These are phyloP conservation scores for Rhamnusium bicolor DNA, from an alignment of 2,888 invertebrate genomes.

Conservation along the genomic window DNA sequence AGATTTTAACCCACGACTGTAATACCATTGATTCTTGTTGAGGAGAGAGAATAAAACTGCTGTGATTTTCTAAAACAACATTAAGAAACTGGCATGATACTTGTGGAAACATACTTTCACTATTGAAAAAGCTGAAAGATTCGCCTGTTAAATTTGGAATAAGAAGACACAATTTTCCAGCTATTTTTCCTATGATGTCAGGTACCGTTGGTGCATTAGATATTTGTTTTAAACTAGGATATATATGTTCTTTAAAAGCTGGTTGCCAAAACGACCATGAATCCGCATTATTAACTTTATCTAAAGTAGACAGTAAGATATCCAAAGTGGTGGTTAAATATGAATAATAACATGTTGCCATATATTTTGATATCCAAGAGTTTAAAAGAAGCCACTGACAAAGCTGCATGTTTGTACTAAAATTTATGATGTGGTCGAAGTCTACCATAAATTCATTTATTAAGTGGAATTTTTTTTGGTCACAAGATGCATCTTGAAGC, in stretches of 20 bases:
- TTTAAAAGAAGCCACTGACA: conserved; percentile 65
- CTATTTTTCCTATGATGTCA: conserved; percentile 61
- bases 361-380: conserved; percentile 65
- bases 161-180: conserved; percentile 60
- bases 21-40: conserved; percentile 61
- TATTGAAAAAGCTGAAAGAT: conserved; percentile 58
- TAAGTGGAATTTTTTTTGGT: conserved; percentile 59
- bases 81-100: conserved; percentile 60
- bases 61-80: conserved; percentile 57
- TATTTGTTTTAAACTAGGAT: conserved; percentile 61
- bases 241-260: conserved; percentile 59
- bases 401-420: conserved; percentile 59
- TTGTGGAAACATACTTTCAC: conserved; percentile 57
- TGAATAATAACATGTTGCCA: conserved; percentile 59
- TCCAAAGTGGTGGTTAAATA: conserved; percentile 62
- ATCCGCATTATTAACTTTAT: conserved; percentile 54
- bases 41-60: conserved; percentile 52
- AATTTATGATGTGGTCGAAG: conserved; percentile 58
- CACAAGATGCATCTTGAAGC: conserved; percentile 58
- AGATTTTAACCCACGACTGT: conserved; percentile 65
- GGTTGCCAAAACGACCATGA: conserved; percentile 63
- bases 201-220: conserved; percentile 53
- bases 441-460: conserved; percentile 61
- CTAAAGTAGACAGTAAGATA: conserved; percentile 58
- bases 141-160: conserved; percentile 54